Evolutionary conservation across 2,113 vertebrate species (phyloP).

Genomic region (Circaetus gallicus): DNA sequence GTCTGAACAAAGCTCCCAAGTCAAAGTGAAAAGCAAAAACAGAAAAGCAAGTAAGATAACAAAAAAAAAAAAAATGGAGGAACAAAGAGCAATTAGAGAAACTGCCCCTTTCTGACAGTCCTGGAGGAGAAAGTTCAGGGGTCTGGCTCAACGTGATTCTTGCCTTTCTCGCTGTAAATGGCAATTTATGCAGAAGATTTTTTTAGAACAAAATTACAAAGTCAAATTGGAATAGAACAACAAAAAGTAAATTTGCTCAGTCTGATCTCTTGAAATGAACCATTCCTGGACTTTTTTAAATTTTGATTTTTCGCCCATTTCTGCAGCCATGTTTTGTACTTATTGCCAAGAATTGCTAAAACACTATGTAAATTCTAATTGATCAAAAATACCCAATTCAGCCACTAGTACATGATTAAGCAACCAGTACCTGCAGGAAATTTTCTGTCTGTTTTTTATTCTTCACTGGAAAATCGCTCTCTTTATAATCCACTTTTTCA

Average conservation of each 20-base stretch:
- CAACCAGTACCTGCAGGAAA: not conserved
- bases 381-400: not conserved
- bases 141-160: accelerated
- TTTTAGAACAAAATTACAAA: not conserved
- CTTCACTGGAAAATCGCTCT: not conserved
- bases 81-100: not conserved
- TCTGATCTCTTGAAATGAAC: not conserved
- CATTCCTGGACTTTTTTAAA: not conserved
- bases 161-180: not conserved
- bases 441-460: not conserved
- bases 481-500: not conserved
- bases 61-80: not conserved
- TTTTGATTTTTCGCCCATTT: not conserved
- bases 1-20: constrained; percentile 29
- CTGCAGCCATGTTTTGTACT: not conserved
- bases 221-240: not conserved
- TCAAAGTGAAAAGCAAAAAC: not conserved
- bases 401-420: not conserved
- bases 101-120: not conserved
- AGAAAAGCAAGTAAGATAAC: not conserved
- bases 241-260: not conserved
- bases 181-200: not conserved
- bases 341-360: not conserved
- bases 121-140: not conserved
- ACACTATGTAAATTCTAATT: not conserved